Evolutionary conservation across 1,140 invertebrate genomes (phyloP), one percentile per base, ranked within the genome.

Genomic region (Nebria ingens): DNA sequence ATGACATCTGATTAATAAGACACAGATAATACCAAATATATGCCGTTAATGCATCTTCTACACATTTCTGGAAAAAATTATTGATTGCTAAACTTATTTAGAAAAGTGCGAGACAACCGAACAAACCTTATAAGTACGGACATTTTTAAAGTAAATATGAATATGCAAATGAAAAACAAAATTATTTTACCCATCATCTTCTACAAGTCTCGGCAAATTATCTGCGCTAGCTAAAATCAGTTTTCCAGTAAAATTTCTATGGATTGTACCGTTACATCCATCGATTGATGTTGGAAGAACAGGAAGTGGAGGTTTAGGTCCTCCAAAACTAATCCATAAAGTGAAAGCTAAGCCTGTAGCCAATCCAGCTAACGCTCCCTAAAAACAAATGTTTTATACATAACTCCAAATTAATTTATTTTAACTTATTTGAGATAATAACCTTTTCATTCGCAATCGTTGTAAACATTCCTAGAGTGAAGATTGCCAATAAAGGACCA

Each of bases 271-370:
- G 11, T 68, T 64, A 58, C 85, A 88, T 2, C 77, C 79, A 1
- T 76, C 76, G 0, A 74, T 75, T 6, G 74, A 78, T 13, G 82
- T 68, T 0, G 82, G 76, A 53, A 90, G 71, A n/a, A 69, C 72
- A 0, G 67, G 62, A 2, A 75, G 58, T 0, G 73, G 64, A 0
- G 88, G 87, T 58, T 84, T 84, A 0, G 89, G 85, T 23, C 80
- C 79, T 0, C 91, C 91, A 68, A 95, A 91, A 51, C 87, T 91
- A 55, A 93, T 86, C 88, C 87, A 93, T 13, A 92, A 76, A 13
- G 83, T 82, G 54, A 93, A 69, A 0, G 72, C 68, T 45, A 96
- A 70, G 4, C 87, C 83, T 11, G 68, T 62, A 1, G 85, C 13
- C 6, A 89, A 68, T 0, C 83, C 88, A 6, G 71, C 63, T 15